Evolutionary conservation across 2,797 vertebrate species (phyloP).

Genomic region (Chaetodon trifasciatus): DNA sequence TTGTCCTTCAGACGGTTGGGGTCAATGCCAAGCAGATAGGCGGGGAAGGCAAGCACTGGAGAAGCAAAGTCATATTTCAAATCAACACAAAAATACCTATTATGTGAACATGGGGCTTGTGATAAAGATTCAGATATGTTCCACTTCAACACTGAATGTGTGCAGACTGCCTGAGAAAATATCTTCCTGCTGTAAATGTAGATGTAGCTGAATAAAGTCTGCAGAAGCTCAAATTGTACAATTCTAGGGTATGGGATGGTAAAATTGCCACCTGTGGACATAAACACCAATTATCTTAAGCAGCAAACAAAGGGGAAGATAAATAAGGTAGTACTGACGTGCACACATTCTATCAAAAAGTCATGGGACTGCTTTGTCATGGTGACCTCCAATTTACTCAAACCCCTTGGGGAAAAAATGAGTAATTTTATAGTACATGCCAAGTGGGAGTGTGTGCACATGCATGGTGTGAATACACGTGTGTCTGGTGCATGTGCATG

Average conservation of each 20-base stretch:
- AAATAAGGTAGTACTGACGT: conserved; percentile 42
- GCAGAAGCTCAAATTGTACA: neutral
- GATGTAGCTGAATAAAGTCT: neutral
- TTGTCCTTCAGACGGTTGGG: conserved; percentile 93
- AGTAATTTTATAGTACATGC: neutral
- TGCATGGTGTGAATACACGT: neutral
- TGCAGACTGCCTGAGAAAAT: neutral
- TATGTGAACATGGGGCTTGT: neutral
- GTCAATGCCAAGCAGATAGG: conserved; percentile 95
- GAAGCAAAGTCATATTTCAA: neutral
- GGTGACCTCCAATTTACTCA: conserved; percentile 44
- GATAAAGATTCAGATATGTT: neutral
- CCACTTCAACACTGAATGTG: neutral
- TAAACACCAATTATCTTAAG: conserved; percentile 44
- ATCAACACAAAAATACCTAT: neutral
- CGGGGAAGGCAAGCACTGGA: conserved; percentile 95
- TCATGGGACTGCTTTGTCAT: conserved; percentile 28
- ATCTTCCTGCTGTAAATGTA: neutral
- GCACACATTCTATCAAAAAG: conserved; percentile 46
- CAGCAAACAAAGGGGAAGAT: conserved; percentile 19
- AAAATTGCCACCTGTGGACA: conserved; percentile 10
- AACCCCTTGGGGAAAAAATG: neutral
- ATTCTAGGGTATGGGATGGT: neutral
- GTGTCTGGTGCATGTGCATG: neutral
- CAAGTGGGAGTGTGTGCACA: conserved; percentile 4